Evolutionary conservation across 2,888 invertebrate genomes (phyloP), one percentile per base, ranked within the genome.

Genomic region (Xanthia icteritia): DNA sequence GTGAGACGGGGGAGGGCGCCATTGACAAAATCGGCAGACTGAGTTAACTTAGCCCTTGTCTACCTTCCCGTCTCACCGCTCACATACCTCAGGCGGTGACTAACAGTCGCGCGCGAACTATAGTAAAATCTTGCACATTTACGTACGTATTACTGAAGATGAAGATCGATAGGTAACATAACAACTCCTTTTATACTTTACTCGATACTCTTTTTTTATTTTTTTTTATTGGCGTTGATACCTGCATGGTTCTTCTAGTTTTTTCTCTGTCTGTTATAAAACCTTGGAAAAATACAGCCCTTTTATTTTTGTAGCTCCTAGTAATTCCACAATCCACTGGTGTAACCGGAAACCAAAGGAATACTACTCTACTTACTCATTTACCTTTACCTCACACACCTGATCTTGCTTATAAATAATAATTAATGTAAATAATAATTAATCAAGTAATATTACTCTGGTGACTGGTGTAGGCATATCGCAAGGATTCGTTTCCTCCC

Each of bases 401-500:
- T 27, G 27, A 75, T 65, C 27, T 67, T 20, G 11, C 15, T 64
- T 71, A 64, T 66, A 84, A 65, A 67, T 73, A 36, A 69, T 74
- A 71, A 83, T 83, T 36, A 51, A 86, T 82, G 60, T 73, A 67
- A 73, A 84, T 73, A 78, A 58, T 66, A 73, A 86, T 79, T 56
- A 74, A 67, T 78, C 75, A 17, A 54, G 68, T 75, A 71, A 80
- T 76, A 73, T 6, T 73, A 15, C 58, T 61, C 51, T 74, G 69
- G 73, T 82, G 85, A 58, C 51, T 74, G 69, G 73, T 82, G 85
- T 83, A 84, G 85, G 87, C 74, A 77, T 64, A 70, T 56, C 11
- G 39, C 85, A 89, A 83, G 87, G 87, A 87, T 87, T 65, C 56
- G 23, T 81, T 51, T 64, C 79, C 78, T 74, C 87, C 89, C 83